A percentile compares a stretch with the other conserved stretches of the same genome.
These are phyloP conservation scores for Calliopum simillimum DNA, from an alignment of 2,888 invertebrate species.

Conservation along the genomic window DNA sequence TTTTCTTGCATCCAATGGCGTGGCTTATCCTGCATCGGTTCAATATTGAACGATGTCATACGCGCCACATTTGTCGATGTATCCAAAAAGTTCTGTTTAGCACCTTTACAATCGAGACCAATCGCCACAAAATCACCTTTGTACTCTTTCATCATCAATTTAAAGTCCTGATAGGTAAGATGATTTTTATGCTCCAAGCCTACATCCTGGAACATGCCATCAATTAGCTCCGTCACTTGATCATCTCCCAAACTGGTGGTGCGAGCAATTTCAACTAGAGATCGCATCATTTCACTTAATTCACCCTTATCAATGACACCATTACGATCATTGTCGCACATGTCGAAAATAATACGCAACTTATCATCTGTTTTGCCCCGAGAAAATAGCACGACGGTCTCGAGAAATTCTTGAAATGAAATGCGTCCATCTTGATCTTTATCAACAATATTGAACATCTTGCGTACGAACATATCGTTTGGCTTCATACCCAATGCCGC, in stretches of 20 bases:
- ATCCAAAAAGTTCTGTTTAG: constrained; percentile 94
- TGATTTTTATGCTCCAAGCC: constrained; percentile 91
- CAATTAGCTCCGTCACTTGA: constrained; percentile 91
- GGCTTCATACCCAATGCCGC: constrained; percentile 95
- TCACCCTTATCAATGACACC: constrained; percentile 95
- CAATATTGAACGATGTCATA: constrained; percentile 94
- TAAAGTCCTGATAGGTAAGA: constrained; percentile 91
- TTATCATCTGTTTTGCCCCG: constrained; percentile 94
- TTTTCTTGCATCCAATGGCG: constrained; percentile 80
- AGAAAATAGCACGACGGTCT: constrained; percentile 92
- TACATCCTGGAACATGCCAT: constrained; percentile 94
- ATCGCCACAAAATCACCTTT: constrained; percentile 96
- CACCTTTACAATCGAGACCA: constrained; percentile 93
- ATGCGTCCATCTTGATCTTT: constrained; percentile 94
- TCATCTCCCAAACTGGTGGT: constrained; percentile 91
- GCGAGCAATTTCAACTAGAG: constrained; percentile 91
- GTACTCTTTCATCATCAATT: constrained; percentile 96
- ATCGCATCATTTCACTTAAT: constrained; percentile 92
- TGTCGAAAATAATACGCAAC: constrained; percentile 93
- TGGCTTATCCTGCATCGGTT: constrained; percentile 79
- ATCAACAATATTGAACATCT: constrained; percentile 98
- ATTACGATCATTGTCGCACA: constrained; percentile 96
- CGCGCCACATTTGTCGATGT: constrained; percentile 94
- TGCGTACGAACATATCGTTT: constrained; percentile 93
- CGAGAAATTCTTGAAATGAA: constrained; percentile 95